Conservation (phyloP, 2,888 invertebrate genomes). For the Keiferia lycopersicella region DNA sequence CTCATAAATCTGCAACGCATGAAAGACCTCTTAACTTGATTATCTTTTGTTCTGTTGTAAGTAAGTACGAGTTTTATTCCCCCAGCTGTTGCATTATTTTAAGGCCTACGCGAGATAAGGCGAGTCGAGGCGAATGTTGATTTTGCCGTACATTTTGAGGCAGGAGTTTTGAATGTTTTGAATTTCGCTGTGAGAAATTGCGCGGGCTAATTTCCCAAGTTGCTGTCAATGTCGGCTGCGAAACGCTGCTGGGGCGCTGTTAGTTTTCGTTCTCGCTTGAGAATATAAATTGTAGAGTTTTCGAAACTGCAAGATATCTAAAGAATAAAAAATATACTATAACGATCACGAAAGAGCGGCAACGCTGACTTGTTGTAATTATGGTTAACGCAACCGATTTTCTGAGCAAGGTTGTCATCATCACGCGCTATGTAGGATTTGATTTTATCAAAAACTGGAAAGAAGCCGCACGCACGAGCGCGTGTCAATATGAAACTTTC, state of each 20-base stretch:
- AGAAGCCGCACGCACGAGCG: no score
- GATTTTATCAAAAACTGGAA: no score
- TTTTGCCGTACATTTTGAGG: background rate
- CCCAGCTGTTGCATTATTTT: constrained; percentile 13
- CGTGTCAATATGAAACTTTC: no score
- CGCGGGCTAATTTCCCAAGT: constrained; percentile 25
- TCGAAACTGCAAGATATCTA: background rate
- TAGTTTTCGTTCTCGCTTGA: constrained; percentile 17
- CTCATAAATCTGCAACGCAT: constrained; percentile 55
- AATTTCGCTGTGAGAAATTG: constrained; percentile 9
- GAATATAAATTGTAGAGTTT: constrained; percentile 17
- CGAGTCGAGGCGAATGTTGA: background rate
- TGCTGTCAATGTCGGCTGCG: constrained; percentile 19
- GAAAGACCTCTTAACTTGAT: constrained; percentile 43
- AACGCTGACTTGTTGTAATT: no score
- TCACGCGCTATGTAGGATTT: no score
- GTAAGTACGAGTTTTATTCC: constrained; percentile 2
- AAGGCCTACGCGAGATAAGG: constrained; percentile 1
- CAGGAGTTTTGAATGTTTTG: constrained; percentile 1
- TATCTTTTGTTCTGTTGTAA: constrained; percentile 41
- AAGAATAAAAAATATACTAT: no score
- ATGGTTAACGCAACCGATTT: no score
- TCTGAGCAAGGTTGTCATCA: no score
- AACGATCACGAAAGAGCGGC: no score
- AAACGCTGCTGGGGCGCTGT: constrained; percentile 11